phyloP scores from a whole-genome alignment of 1,140 invertebrate species.

The Thaumatotibia leucotreta region DNA sequence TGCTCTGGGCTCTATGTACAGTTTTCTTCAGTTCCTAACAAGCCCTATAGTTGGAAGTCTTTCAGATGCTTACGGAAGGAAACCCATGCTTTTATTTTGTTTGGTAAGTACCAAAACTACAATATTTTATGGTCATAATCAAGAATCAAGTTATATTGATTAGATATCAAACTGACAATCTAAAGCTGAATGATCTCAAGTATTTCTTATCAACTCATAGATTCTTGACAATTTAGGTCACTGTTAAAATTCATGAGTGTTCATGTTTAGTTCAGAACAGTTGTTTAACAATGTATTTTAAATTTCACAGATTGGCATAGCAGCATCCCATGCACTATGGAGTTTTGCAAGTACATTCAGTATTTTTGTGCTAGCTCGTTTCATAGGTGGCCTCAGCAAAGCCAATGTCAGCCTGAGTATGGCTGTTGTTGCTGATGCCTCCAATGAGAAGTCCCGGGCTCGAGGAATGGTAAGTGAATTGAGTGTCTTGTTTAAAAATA shows the following conservation, averaged over 20 bases:
- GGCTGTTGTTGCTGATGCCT: conserved; percentile 97
- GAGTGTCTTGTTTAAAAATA: too few relatives aligned
- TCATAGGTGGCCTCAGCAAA: conserved; percentile 96
- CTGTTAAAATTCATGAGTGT: not conserved
- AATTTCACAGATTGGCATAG: conserved; percentile 85
- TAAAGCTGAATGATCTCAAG: not conserved
- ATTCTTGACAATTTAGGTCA: not conserved
- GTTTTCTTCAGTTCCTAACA: conserved; percentile 96
- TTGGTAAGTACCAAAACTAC: conserved; percentile 85
- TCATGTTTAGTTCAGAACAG: not conserved
- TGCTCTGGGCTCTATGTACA: conserved; percentile 97
- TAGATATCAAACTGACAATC: not conserved
- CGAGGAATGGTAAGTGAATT: conserved; percentile 97
- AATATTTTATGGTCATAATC: too few relatives aligned
- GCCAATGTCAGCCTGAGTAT: conserved; percentile 97
- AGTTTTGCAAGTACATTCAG: conserved; percentile 91
- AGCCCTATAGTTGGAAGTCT: conserved; percentile 96
- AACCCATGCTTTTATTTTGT: conserved; percentile 89
- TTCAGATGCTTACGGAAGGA: conserved; percentile 97
- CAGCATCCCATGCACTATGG: conserved; percentile 93
- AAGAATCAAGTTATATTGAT: too few relatives aligned
- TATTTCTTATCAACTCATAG: not conserved
- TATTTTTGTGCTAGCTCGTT: conserved; percentile 94
- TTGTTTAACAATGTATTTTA: not conserved
- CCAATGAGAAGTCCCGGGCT: conserved; percentile 86